Evolutionary conservation across 2,888 invertebrate genomes (phyloP), one percentile per base, ranked within the genome.

Genomic region (Maniola hyperantus): DNA sequence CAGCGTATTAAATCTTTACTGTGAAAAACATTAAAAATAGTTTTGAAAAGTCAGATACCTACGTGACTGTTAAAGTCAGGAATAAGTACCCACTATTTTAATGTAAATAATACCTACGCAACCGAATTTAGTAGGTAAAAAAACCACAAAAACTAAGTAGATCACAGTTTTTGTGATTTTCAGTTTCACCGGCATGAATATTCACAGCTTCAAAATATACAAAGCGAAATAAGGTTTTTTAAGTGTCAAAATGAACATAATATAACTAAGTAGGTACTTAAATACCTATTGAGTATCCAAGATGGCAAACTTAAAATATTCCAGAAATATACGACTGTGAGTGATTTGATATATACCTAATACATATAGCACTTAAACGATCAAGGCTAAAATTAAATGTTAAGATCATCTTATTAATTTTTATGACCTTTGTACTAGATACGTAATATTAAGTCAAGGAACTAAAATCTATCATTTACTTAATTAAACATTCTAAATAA

Each of bases 391-490:
- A 15, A 55, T 6, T 54, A 36, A 55, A 55, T 42, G 48, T 61
- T 34, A 51, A 61, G 36, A 51, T 18, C 36, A 39, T 61, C 36
- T 15, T 57, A 36, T 39, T 15, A 18, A 55, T 55, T 51, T 61
- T 50, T 7, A 20, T 61, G 61, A 61, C 61, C 61, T 61, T 61
- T 61, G 20, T 50, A 61, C 34, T 6, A 50, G 34, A 61, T 61
- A 39, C 36, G 50, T 61, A 36, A 20, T 18, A 51, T 50, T 61
- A 61, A 61, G 18, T 60, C 50, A 60, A 60, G 60, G 60, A 60
- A 55, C 55, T 55, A 55, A 39, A 46, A 6, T 39, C 7, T 15
- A 33, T 11, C 34, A 48, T 46, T 33, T 58, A 58, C 42, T 58
- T 57, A 42, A 57, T 13, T 26, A 39, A 13, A 8, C 7, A 20